These are phyloP conservation scores for Perccottus glenii DNA, from an alignment of 2,113 vertebrate genomes.

Conservation along the genomic window DNA sequence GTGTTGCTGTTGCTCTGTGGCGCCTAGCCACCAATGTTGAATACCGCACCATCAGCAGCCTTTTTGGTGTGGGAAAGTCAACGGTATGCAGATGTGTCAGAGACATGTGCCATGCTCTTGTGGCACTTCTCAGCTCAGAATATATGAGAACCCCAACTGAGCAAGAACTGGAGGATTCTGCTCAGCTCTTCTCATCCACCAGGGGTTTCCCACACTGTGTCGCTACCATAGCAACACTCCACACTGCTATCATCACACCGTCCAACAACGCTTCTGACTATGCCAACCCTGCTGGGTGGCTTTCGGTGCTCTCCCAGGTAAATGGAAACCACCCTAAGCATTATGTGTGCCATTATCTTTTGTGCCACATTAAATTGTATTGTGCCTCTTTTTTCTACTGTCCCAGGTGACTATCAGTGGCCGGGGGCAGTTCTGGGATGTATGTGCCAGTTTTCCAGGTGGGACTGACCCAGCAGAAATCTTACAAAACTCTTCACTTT, in stretches of 20 bases:
- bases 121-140: constrained; percentile 72
- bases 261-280: constrained; percentile 76
- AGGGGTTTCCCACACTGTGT: constrained; percentile 82
- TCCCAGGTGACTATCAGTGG: constrained; percentile 76
- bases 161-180: constrained; percentile 71
- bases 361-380: background rate
- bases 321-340: no score
- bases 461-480: constrained; percentile 77
- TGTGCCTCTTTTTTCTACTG: constrained; percentile 13
- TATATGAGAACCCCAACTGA: constrained; percentile 71
- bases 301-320: constrained; percentile 78
- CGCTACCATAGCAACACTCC: constrained; percentile 75
- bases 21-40: constrained; percentile 80
- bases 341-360: no score
- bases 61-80: constrained; percentile 81
- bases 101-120: constrained; percentile 82
- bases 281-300: constrained; percentile 80
- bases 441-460: constrained; percentile 81
- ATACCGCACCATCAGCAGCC: constrained; percentile 79
- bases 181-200: constrained; percentile 62
- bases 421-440: constrained; percentile 79
- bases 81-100: constrained; percentile 80
- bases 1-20: constrained; percentile 81
- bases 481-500: constrained; percentile 80
- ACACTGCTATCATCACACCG: constrained; percentile 81